Percentiles rank a stretch among this genome's conserved stretches.
Evolutionary conservation across 2,797 vertebrate genomes (phyloP).

Genomic region (Sebastes oblongus): DNA sequence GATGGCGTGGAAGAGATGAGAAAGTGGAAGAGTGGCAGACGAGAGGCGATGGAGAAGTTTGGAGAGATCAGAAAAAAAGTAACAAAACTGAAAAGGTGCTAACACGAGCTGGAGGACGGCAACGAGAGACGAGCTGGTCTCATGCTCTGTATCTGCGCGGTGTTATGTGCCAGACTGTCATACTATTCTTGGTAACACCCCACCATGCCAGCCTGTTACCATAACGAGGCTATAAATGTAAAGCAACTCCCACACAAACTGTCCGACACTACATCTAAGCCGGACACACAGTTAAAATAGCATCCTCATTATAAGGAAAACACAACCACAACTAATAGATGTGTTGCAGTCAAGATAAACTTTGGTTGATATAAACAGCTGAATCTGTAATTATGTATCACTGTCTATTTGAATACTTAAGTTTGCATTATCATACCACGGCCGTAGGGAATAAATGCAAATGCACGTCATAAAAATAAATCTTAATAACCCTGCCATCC

Average conservation of each 20-base stretch:
- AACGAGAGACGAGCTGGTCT: slow-evolving; percentile 6
- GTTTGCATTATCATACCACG: neutral
- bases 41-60: neutral
- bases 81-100: neutral
- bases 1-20: neutral
- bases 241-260: slow-evolving; percentile 49
- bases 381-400: neutral
- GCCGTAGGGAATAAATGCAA: neutral
- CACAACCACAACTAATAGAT: neutral
- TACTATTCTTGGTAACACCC: slow-evolving; percentile 43
- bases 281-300: slow-evolving; percentile 17
- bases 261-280: slow-evolving; percentile 11
- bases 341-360: neutral
- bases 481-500: neutral
- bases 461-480: neutral
- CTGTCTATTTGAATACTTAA: neutral
- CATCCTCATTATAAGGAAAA: neutral
- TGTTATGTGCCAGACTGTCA: slow-evolving; percentile 31
- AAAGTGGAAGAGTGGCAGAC: neutral
- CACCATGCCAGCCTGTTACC: slow-evolving; percentile 42
- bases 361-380: neutral
- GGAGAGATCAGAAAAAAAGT: neutral
- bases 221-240: slow-evolving; percentile 57
- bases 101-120: neutral
- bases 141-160: slow-evolving; percentile 3